phyloP scores from a whole-genome alignment of 2,888 invertebrate species.

The Drosophila austrosaltans region DNA sequence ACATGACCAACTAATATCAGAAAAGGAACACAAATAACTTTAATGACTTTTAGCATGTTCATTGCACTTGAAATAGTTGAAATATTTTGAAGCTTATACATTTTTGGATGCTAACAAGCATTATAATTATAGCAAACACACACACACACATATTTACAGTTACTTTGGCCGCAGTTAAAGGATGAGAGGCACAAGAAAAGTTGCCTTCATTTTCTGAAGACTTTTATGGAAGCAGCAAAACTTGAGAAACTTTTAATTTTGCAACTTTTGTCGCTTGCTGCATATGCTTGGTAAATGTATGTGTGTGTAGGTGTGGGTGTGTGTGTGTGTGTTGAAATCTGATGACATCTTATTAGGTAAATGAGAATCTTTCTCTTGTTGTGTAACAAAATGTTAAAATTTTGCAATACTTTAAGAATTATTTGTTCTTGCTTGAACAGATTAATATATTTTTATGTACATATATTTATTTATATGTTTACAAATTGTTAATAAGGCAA shows the following conservation, averaged over 20 bases:
- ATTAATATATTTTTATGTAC: not conserved
- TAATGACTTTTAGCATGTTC: slow-evolving; percentile 9
- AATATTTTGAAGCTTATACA: not conserved
- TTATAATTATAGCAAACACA: slow-evolving; percentile 12
- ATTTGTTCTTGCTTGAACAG: not conserved
- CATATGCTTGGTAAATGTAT: slow-evolving; percentile 26
- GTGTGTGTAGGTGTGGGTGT: not conserved
- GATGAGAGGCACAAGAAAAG: slow-evolving; percentile 8
- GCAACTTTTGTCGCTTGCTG: slow-evolving; percentile 59
- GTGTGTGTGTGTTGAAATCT: slow-evolving; percentile 13
- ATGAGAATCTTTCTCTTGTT: slow-evolving; percentile 25
- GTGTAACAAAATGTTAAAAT: not conserved
- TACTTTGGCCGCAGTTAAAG: slow-evolving; percentile 1
- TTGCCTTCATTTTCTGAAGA: slow-evolving; percentile 7
- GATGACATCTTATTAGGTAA: slow-evolving; percentile 54
- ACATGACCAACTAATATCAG: too few species aligned
- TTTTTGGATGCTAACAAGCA: slow-evolving; percentile 19
- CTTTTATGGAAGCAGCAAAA: slow-evolving; percentile 33
- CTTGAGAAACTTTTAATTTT: slow-evolving; percentile 68
- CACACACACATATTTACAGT: not conserved
- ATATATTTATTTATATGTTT: not conserved
- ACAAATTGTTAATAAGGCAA: slow-evolving; percentile 48
- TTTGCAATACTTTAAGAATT: not conserved
- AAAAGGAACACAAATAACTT: not conserved
- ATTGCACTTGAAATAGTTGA: slow-evolving; percentile 14